Evolutionary conservation across 2,113 vertebrate species (phyloP).

Genomic region (Forbesichthys agassizii): DNA sequence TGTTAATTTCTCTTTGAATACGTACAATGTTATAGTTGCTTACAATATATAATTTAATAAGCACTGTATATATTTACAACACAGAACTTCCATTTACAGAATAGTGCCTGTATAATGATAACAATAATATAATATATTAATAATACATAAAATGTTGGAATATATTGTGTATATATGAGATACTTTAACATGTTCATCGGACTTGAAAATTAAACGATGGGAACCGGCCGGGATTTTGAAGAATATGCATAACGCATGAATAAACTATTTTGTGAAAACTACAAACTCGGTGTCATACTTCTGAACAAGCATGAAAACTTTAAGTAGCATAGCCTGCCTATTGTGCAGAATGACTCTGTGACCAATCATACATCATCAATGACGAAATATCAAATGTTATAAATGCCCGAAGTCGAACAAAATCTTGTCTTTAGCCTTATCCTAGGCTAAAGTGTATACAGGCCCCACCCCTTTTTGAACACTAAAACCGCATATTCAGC

Average conservation of each 20-base stretch:
- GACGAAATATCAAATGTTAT: too few species aligned
- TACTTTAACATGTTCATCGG: background rate
- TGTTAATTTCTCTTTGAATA: background rate
- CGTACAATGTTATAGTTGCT: background rate
- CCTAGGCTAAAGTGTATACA: background rate
- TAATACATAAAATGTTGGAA: background rate
- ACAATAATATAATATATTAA: background rate
- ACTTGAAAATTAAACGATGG: too few species aligned
- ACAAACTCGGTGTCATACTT: too few species aligned
- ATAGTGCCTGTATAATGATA: background rate
- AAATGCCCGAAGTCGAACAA: too few species aligned
- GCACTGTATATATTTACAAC: conserved; percentile 3
- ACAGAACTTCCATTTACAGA: background rate
- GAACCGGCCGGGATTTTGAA: too few species aligned
- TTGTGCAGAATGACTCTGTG: too few species aligned
- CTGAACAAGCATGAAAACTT: too few species aligned
- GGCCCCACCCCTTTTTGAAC: background rate
- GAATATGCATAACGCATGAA: conserved; percentile 37
- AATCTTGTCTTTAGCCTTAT: background rate
- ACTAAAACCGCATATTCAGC: background rate
- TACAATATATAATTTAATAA: background rate
- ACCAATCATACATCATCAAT: too few species aligned
- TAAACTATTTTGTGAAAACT: conserved; percentile 43
- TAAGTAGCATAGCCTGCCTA: too few species aligned
- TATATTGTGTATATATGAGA: background rate